These are phyloP conservation scores for Abscondita cerata DNA, from an alignment of 2,888 invertebrate genomes.

Conservation along the genomic window DNA sequence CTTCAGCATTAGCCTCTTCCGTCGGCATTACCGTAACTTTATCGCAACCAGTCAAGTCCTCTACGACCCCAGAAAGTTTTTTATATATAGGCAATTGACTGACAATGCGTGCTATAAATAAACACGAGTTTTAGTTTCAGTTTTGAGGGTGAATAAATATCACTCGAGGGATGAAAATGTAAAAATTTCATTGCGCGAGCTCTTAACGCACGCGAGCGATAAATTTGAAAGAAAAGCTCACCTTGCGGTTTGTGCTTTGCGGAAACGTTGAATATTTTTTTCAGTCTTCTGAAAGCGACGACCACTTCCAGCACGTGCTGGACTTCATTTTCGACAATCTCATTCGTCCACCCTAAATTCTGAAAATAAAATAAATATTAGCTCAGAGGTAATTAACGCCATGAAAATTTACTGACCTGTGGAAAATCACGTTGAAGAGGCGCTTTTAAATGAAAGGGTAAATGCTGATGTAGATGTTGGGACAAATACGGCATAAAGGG, in stretches of 20 bases:
- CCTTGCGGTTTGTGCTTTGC: constrained; percentile 48
- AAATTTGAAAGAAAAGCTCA: not conserved
- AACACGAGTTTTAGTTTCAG: constrained; percentile 8
- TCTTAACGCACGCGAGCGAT: not conserved
- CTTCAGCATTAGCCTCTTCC: not conserved
- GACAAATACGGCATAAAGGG: constrained; percentile 99
- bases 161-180: too few relatives aligned
- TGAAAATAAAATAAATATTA: constrained; percentile 30
- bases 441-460: constrained; percentile 64
- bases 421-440: constrained; percentile 44
- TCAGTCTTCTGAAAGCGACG: constrained; percentile 52
- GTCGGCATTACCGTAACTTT: constrained; percentile 31
- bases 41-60: constrained; percentile 48
- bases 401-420: constrained; percentile 39
- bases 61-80: constrained; percentile 41
- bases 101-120: constrained; percentile 40
- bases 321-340: constrained; percentile 49
- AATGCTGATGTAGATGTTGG: constrained; percentile 92
- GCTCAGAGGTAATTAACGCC: too few relatives aligned
- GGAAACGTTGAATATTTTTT: constrained; percentile 53
- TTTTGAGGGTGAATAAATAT: not conserved
- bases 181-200: too few relatives aligned
- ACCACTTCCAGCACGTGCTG: constrained; percentile 49
- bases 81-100: constrained; percentile 31
- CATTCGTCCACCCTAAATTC: constrained; percentile 46